These are phyloP conservation scores for Osmoderma eremita DNA, from an alignment of 2,888 invertebrate species.

Conservation along the genomic window DNA sequence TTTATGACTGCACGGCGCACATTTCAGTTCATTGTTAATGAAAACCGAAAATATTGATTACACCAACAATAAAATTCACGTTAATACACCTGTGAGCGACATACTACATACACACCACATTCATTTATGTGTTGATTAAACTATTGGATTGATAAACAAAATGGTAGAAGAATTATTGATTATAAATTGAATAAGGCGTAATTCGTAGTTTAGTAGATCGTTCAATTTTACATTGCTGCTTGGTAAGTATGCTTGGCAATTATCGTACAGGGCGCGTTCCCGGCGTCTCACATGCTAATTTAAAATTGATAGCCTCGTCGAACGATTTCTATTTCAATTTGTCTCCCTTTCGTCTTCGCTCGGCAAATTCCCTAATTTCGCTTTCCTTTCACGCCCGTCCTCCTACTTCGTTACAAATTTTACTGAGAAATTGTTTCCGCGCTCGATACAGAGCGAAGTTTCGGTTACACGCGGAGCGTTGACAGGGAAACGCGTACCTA, in stretches of 20 bases:
- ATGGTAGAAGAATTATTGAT: not conserved
- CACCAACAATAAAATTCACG: not conserved
- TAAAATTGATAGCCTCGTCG: conserved; percentile 22
- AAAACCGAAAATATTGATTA: conserved; percentile 25
- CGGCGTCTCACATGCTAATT: conserved; percentile 17
- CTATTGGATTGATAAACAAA: not conserved
- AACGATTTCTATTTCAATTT: conserved; percentile 1
- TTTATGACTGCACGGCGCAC: conserved; percentile 15
- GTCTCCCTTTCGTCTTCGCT: not conserved
- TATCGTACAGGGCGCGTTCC: not conserved
- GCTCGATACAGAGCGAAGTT: conserved; percentile 39
- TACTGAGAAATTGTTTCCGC: conserved; percentile 43
- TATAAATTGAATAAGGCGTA: not conserved
- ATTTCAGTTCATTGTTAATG: conserved; percentile 21
- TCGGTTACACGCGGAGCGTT: conserved; percentile 31
- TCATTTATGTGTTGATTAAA: not conserved
- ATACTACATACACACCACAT: not conserved
- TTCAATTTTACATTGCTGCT: not conserved
- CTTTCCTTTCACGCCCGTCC: conserved; percentile 1
- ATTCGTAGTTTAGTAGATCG: not conserved
- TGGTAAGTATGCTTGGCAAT: not conserved
- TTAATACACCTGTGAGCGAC: conserved; percentile 9
- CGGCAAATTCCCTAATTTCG: not conserved
- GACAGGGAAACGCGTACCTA: conserved; percentile 38
- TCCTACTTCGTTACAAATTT: conserved; percentile 34